Evolutionary conservation across 2,113 vertebrate genomes (phyloP), one percentile per base, ranked within the genome.

Genomic region (Nothobranchius kuhntae): DNA sequence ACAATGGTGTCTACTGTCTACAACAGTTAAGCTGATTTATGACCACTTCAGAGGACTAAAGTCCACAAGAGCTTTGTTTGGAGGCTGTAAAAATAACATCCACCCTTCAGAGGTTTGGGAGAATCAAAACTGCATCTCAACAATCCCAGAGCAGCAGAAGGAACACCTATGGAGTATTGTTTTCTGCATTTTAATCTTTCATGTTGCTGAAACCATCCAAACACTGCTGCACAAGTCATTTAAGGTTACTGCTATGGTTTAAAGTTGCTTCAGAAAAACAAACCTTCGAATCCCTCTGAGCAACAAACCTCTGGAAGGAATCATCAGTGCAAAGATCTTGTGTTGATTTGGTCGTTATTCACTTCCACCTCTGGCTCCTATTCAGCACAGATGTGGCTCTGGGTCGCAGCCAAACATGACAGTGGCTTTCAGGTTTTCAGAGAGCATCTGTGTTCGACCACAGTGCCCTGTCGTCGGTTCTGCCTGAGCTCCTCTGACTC

Each of bases 401-500:
- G 46, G 66, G 72, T 61, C 17, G 13, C 59, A 65, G 69, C 65
- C 66, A 61, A 59, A 50, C 61, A 47, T 17, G 40, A 50, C 38
- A 54, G 52, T 66, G 7, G 13, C 9, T 47, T 47, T 47, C 46
- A 17, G 55, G 42, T 59, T 80, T 74, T 85, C 65, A 84, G 50
- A 73, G 56, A 75, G 68, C 68, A 71, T 80, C 79, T 66, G 54
- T 80, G 74, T 74, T 89, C 45, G 65, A 70, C 74, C 80, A 64
- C 47, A 26, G 83, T 78, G 66, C 78, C 87, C 76, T 87, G 30
- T 30, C 30, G 30, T 30, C 30, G 30, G 30, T 4, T 30, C 30
- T 30, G 86, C 82, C 81, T 85, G 53, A 80, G 78, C 75, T 78
- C 53, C 65, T 87, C 73, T 86, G 85, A 86, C 86, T 88, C 90